Percentiles rank a stretch among this genome's conserved stretches.
Evolutionary conservation across 1,140 invertebrate species (phyloP).

Genomic region (Lasioglossum baleicum): DNA sequence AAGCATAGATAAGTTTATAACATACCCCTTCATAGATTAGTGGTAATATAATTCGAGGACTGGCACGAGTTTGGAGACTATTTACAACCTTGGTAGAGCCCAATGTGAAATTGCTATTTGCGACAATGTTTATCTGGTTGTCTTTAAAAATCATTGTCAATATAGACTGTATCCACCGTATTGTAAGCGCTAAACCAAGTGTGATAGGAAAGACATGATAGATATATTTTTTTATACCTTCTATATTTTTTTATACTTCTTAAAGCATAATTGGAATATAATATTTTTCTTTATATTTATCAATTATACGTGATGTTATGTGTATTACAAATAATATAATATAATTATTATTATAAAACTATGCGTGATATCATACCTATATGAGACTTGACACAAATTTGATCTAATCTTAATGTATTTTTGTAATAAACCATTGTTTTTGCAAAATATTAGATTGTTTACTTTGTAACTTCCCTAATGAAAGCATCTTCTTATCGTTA

Average conservation of each 20-base stretch:
- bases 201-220: slow-evolving; percentile 82
- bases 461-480: slow-evolving; percentile 25
- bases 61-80: slow-evolving; percentile 86
- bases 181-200: slow-evolving; percentile 85
- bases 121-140: slow-evolving; percentile 89
- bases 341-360: too few relatives aligned
- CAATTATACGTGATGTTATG: too few relatives aligned
- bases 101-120: slow-evolving; percentile 86
- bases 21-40: slow-evolving; percentile 84
- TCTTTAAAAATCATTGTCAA: slow-evolving; percentile 86
- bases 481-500: slow-evolving; percentile 9
- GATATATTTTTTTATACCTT: too few relatives aligned
- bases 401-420: slow-evolving; percentile 33
- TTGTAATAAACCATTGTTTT: slow-evolving; percentile 37
- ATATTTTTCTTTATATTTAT: background rate
- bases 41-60: slow-evolving; percentile 92
- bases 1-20: slow-evolving; percentile 53
- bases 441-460: slow-evolving; percentile 33
- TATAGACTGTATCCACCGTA: slow-evolving; percentile 82
- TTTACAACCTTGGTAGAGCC: slow-evolving; percentile 74
- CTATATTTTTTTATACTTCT: background rate
- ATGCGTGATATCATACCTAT: too few relatives aligned
- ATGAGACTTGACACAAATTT: background rate
- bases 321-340: too few relatives aligned
- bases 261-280: slow-evolving; percentile 15